Base-by-base conservation (phyloP, 2,113 vertebrate species). In the Egretta garzetta region DNA sequence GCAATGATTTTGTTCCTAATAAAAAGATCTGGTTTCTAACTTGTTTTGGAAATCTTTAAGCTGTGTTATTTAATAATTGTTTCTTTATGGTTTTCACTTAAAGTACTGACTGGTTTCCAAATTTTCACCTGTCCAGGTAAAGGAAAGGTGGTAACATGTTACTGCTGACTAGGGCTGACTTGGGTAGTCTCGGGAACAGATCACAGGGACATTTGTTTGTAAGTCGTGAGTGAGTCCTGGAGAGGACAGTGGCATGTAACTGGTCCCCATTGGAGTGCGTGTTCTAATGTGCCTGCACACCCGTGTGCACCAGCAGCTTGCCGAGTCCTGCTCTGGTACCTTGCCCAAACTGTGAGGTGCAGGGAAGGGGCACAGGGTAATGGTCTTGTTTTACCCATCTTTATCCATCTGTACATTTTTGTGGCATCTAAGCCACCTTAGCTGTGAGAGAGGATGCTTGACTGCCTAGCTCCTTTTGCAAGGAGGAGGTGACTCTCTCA, bases 11-110 rank as follows among this genome's bases (percentile, higher is more conserved):
- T 91, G 37, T 96, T 92, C 79, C 79, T 87, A 97, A 98, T 97
- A 97, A 97, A 97, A 87, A 91, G 30, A 86, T 67, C 47, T 72
- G 80, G 92, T 98, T 98, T 97, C 67, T 97, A 97, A 68, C 63
- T 76, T 90, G 50, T 55, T 87, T 84, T 10, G 6, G 43, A 84
- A 66, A 53, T 56, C 15, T 55, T 56, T 56, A 71, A 47, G 10
- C 73, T 88, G 39, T 92, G 14, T 93, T 80, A 67, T 50, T 86
- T 74, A 50, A 58, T 28, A 80, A 33, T 19, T 21, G 4, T 28
- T 53, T 75, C 41, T 39, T 55, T 41, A 39, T 43, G 19, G 2
- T 55, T 95, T 91, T 73, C n/a, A 26, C 43, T 87, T 33, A 52
- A 88, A 28, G 2, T 53, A 37, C 27, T 56, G 49, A 14, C 11